Conservation (phyloP, 2,113 vertebrate genomes). For the Spermophilus dauricus region DNA sequence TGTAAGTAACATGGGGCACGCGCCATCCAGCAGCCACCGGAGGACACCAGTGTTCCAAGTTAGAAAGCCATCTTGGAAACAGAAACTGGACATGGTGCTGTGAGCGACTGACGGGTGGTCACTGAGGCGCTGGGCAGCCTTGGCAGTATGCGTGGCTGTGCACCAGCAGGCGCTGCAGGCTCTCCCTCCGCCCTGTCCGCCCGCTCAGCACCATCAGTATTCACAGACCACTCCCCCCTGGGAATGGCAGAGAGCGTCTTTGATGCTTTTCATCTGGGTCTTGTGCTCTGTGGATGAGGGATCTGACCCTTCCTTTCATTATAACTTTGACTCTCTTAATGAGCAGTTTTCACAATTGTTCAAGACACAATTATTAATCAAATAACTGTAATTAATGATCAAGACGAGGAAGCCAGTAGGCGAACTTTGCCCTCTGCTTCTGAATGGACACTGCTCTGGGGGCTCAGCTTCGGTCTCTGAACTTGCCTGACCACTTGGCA, state of each 20-base stretch:
- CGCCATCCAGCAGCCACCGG: constrained; percentile 71
- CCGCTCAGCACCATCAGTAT: constrained; percentile 75
- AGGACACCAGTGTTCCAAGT: constrained; percentile 92
- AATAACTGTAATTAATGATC: constrained; percentile 55
- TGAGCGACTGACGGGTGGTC: constrained; percentile 94
- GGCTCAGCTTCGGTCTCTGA: background rate
- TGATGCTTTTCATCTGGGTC: constrained; percentile 68
- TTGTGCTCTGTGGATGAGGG: constrained; percentile 64
- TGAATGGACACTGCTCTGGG: background rate
- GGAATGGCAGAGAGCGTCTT: constrained; percentile 62
- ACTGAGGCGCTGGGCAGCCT: constrained; percentile 86
- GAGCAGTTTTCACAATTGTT: constrained; percentile 75
- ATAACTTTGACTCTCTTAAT: constrained; percentile 74
- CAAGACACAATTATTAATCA: constrained; percentile 80
- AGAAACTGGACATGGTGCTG: constrained; percentile 91
- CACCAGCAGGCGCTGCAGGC: constrained; percentile 61
- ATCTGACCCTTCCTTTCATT: constrained; percentile 69
- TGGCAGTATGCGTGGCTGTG: too few relatives aligned
- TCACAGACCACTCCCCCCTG: constrained; percentile 76
- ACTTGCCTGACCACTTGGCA: background rate
- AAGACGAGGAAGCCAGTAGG: constrained; percentile 24
- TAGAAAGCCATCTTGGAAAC: constrained; percentile 94
- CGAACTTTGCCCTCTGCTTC: background rate
- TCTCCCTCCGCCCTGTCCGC: constrained; percentile 66
- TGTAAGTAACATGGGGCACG: background rate